Percentiles rank a stretch among this genome's conserved stretches.
These are phyloP conservation scores for Nesogale talazaci DNA, from an alignment of 2,113 vertebrate genomes.

Conservation along the genomic window DNA sequence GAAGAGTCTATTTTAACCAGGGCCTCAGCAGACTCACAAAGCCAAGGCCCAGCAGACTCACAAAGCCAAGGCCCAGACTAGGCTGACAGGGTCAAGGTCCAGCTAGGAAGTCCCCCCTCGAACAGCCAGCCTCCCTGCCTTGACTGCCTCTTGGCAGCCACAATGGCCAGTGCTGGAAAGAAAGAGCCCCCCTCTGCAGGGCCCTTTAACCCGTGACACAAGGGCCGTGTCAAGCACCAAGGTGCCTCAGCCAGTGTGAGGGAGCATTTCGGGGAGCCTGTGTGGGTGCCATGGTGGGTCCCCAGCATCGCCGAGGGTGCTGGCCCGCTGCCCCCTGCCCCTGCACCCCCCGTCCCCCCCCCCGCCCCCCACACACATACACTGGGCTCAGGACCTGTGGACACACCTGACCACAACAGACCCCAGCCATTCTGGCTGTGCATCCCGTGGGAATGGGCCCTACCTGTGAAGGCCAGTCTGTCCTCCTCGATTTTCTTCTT, in stretches of 20 bases:
- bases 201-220: background rate
- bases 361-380: no score
- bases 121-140: background rate
- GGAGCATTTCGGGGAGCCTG: accelerated
- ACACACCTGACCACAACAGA: background rate
- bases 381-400: background rate
- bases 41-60: background rate
- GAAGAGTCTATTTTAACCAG: background rate
- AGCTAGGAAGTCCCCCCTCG: background rate
- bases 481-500: constrained; percentile 92
- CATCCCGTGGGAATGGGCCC: background rate
- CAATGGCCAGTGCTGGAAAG: background rate
- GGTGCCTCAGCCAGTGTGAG: accelerated
- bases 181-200: background rate
- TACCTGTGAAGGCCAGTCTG: constrained; percentile 90
- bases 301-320: background rate
- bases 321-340: background rate
- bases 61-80: background rate
- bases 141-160: background rate
- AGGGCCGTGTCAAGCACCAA: background rate
- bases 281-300: background rate
- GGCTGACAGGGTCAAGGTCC: background rate
- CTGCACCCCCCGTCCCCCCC: background rate
- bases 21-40: background rate
- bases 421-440: background rate